phyloP scores from a whole-genome alignment of 1,140 invertebrate species.

The Trachelipus rathkii region DNA sequence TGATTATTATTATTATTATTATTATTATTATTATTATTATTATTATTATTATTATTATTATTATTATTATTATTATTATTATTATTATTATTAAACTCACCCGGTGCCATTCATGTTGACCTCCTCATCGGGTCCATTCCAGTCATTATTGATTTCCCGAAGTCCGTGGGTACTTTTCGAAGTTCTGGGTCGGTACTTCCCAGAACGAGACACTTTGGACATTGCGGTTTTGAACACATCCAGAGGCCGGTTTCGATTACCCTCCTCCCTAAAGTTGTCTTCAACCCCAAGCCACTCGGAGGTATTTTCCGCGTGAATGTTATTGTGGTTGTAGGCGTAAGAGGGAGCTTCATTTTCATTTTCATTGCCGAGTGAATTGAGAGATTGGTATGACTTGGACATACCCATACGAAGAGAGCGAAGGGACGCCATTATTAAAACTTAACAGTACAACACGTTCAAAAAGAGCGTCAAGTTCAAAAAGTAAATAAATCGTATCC shows the following conservation, averaged over 20 bases:
- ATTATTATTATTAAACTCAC: neutral
- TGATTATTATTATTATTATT: too few species aligned
- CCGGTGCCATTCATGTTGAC: neutral
- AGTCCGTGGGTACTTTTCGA: neutral
- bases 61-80: too few species aligned
- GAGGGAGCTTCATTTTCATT: neutral
- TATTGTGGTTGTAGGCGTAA: neutral
- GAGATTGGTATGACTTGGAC: neutral
- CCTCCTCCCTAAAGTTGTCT: neutral
- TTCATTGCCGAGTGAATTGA: neutral
- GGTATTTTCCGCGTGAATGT: neutral
- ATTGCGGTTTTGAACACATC: neutral
- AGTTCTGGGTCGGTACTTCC: neutral
- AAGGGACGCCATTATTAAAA: neutral
- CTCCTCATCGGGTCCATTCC: neutral
- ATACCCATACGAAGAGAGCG: neutral
- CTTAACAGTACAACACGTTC: neutral
- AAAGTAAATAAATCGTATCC: too few species aligned
- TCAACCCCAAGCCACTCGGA: neutral
- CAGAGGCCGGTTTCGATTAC: neutral
- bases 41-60: too few species aligned
- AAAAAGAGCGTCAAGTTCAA: too few species aligned
- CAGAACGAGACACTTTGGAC: neutral
- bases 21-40: too few species aligned
- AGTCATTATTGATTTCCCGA: neutral